Percentiles rank a stretch among this genome's conserved stretches.
Conservation (phyloP, 2,113 vertebrate genomes). For the Cephalophus harveyi region DNA sequence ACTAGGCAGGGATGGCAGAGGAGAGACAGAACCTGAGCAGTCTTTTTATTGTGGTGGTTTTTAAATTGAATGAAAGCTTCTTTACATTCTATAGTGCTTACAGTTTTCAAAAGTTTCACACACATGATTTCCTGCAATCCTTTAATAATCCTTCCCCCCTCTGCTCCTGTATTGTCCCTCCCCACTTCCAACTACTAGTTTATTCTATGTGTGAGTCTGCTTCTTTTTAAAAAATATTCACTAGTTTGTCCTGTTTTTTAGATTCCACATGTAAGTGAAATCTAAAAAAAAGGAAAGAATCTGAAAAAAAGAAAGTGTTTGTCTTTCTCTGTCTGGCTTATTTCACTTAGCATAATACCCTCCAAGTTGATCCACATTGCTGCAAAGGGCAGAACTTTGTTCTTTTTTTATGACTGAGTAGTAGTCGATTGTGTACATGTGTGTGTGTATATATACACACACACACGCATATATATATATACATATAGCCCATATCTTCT, state of each 20-base stretch:
- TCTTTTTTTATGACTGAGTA: background rate
- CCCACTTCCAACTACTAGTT: background rate
- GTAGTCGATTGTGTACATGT: background rate
- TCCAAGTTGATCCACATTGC: background rate
- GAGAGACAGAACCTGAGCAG: background rate
- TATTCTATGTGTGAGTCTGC: background rate
- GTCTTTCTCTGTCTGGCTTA: background rate
- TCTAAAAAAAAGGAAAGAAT: background rate
- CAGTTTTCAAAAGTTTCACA: background rate
- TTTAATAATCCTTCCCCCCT: background rate
- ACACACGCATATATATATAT: background rate
- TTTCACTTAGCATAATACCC: background rate
- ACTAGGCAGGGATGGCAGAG: background rate
- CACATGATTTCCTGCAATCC: background rate
- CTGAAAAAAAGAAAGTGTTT: background rate
- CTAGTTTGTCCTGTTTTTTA: background rate
- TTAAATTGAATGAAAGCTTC: background rate
- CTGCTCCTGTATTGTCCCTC: background rate
- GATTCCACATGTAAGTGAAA: background rate
- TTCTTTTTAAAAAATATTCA: background rate
- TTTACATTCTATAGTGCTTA: background rate
- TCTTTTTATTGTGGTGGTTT: background rate
- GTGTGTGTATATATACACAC: rapidly evolving
- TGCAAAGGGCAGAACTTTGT: background rate
- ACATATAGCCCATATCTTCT: background rate